Evolutionary conservation across 2,888 invertebrate genomes (phyloP).

Genomic region (Acanthosepion pharaonis): DNA sequence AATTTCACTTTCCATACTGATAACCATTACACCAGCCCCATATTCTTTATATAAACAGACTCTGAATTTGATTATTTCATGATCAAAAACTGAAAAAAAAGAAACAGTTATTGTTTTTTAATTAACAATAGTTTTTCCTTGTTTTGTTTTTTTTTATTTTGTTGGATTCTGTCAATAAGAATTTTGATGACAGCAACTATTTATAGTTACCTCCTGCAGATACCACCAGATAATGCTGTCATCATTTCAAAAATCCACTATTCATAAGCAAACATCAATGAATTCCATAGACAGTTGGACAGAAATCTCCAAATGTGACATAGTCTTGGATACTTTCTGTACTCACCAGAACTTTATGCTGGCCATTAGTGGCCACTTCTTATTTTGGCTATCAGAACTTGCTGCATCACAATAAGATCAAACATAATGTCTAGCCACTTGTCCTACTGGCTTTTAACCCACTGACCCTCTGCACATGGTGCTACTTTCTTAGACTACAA

Average conservation of each 20-base stretch:
- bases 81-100: background rate
- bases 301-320: background rate
- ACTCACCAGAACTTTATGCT: background rate
- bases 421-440: conserved; percentile 20
- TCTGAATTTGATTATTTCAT: too few relatives aligned
- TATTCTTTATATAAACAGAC: too few relatives aligned
- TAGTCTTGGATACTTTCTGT: background rate
- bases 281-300: background rate
- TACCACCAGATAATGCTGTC: background rate
- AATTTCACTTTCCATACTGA: too few relatives aligned
- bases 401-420: conserved; percentile 33
- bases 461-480: background rate
- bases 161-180: background rate
- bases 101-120: background rate
- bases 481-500: background rate
- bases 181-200: background rate
- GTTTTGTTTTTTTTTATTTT: background rate
- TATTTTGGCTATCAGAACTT: background rate
- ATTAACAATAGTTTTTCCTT: background rate
- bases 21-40: too few relatives aligned
- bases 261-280: background rate
- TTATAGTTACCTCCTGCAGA: background rate
- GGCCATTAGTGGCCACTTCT: background rate
- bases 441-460: conserved; percentile 1
- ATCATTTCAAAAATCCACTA: background rate